Evolutionary conservation across 2,888 invertebrate genomes (phyloP), one percentile per base, ranked within the genome.

Genomic region (Pterostichus niger): DNA sequence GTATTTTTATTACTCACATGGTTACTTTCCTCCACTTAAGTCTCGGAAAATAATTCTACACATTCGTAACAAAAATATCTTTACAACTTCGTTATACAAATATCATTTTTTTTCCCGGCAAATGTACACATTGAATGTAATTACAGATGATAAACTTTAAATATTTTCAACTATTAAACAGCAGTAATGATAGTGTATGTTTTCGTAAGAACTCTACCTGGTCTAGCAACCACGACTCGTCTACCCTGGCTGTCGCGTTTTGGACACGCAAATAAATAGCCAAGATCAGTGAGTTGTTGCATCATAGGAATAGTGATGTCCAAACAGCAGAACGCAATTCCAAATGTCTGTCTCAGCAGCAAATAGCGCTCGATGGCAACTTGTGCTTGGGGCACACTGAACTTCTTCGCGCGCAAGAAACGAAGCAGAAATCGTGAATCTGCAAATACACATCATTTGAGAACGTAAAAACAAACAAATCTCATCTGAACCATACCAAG

Each of bases 351-450:
- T 33, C 96, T 92, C 81, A 96, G 91, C 13, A 95, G 91, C 59
- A 96, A 91, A 88, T 96, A 96, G 33, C 96, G 92, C 88, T 96
- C 94, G 78, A 96, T 91, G 24, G 95, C 94, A 86, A 95, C 94
- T 87, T 95, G 94, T 0, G 96, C 94, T 92, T 95, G 94, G 1
- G 94, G 94, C 0, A 96, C 94, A 87, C 94, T 95, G 90, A 94
- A 96, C 88, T 96, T 96, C 89, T 96, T 95, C 84, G 93, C 93
- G n/a, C 96, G 93, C 76, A 96, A 91, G 88, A 95, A 96, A 84
- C 95, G 92, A 77, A 96, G 91, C 61, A 96, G 90, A 88, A 94
- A 96, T 86, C 89, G 92, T 0, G 93, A 90, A 90, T 96, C 95
- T 95, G 83, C 77, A 35, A 46, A 31, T 7, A 59, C 15, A 59